A percentile compares a stretch with the other conserved stretches of the same genome.
phyloP scores from a whole-genome alignment of 2,888 invertebrate genomes.

The Perdita meconis region DNA sequence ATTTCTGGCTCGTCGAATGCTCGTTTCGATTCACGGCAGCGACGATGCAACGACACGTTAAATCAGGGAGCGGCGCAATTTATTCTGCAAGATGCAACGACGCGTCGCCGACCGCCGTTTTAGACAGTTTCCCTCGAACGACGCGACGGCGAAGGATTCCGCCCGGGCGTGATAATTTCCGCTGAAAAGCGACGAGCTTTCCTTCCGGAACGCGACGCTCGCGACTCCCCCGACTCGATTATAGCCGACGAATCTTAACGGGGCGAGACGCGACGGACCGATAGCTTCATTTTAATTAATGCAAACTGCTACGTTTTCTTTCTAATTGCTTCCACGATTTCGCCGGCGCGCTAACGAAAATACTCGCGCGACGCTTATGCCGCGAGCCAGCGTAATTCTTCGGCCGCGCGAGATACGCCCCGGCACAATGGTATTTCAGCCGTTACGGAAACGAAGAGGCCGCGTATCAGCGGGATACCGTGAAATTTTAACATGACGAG shows the following conservation, averaged over 20 bases:
- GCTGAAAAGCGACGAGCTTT: too few relatives aligned
- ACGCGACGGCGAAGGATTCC: too few relatives aligned
- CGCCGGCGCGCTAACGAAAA: neutral
- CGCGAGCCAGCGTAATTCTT: neutral
- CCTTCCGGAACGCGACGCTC: neutral
- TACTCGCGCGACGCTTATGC: neutral
- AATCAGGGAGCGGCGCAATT: constrained; percentile 40
- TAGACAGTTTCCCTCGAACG: neutral
- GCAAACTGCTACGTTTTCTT: neutral
- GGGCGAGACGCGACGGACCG: neutral
- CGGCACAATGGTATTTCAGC: neutral
- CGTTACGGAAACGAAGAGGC: neutral
- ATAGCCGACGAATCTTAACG: neutral
- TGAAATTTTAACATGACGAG: constrained; percentile 7
- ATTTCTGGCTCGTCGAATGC: constrained; percentile 4
- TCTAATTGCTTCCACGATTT: neutral
- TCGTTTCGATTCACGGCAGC: constrained; percentile 24
- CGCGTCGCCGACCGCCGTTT: neutral
- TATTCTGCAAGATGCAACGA: constrained; percentile 23
- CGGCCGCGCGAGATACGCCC: neutral
- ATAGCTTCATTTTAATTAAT: constrained; percentile 5
- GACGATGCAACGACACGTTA: constrained; percentile 40
- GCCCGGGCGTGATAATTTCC: too few relatives aligned
- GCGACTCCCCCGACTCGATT: neutral
- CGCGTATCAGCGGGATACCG: neutral